phyloP scores from a whole-genome alignment of 2,113 vertebrate species.

The Halichoerus grypus region DNA sequence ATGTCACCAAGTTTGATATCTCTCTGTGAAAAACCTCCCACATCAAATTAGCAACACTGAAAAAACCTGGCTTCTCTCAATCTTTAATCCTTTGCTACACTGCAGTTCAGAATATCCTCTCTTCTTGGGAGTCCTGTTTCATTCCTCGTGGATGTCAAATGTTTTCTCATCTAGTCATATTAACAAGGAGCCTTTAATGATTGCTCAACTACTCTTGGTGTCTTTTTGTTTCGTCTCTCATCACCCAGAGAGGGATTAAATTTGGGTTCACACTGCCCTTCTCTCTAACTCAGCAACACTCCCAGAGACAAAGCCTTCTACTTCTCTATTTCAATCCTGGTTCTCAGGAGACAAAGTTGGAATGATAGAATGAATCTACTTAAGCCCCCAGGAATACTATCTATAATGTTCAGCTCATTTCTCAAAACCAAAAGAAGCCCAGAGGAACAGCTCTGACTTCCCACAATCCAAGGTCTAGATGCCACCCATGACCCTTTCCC shows the following conservation, averaged over 20 bases:
- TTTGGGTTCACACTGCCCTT: neutral
- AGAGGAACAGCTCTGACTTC: neutral
- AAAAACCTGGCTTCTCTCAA: neutral
- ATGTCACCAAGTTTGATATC: slow-evolving; percentile 7
- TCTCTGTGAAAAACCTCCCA: neutral
- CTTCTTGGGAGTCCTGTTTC: neutral
- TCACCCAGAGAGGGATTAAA: neutral
- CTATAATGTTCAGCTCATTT: neutral
- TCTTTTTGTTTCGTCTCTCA: slow-evolving; percentile 48
- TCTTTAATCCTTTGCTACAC: neutral
- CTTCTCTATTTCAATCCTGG: neutral
- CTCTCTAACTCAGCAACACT: neutral
- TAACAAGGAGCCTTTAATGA: slow-evolving; percentile 34
- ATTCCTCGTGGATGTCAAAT: slow-evolving; percentile 38
- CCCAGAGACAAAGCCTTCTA: neutral
- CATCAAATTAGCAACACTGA: slow-evolving; percentile 44
- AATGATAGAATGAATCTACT: neutral
- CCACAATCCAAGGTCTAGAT: neutral
- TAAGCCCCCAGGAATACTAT: neutral
- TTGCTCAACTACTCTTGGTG: neutral
- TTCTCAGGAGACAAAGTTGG: slow-evolving; percentile 34
- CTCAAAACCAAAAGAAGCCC: slow-evolving; percentile 5
- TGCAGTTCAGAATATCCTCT: neutral
- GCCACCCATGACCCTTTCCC: neutral
- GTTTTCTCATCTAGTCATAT: slow-evolving; percentile 11